These are phyloP conservation scores for Brachylomia viminalis DNA, from an alignment of 2,888 invertebrate genomes.

Conservation along the genomic window DNA sequence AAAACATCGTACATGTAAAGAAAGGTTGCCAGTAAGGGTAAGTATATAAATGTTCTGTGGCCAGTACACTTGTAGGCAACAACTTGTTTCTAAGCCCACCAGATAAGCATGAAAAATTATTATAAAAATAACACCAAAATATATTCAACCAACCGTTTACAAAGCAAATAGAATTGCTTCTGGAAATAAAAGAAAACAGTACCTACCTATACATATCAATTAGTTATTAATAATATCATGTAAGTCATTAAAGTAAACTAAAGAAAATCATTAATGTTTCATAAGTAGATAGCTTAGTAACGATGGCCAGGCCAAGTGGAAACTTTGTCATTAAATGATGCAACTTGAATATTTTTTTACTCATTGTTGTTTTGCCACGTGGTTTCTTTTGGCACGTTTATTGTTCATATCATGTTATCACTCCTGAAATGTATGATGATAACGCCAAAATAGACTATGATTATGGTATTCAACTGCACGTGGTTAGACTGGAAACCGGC, in stretches of 20 bases:
- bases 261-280: slow-evolving; percentile 12
- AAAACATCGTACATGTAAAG: slow-evolving; percentile 5
- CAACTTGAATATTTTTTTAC: slow-evolving; percentile 31
- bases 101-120: slow-evolving; percentile 22
- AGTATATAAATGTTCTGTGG: too few relatives aligned
- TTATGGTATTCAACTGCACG: not conserved
- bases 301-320: not conserved
- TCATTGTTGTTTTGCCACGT: slow-evolving; percentile 30
- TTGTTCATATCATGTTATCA: slow-evolving; percentile 26
- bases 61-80: slow-evolving; percentile 11
- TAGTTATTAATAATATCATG: slow-evolving; percentile 21
- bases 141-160: slow-evolving; percentile 35
- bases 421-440: slow-evolving; percentile 11
- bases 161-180: slow-evolving; percentile 46
- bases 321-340: slow-evolving; percentile 36
- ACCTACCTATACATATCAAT: slow-evolving; percentile 27
- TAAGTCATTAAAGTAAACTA: slow-evolving; percentile 33
- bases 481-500: not conserved
- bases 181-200: slow-evolving; percentile 41
- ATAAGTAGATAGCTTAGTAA: not conserved
- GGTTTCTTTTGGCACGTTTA: slow-evolving; percentile 30
- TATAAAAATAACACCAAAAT: slow-evolving; percentile 30
- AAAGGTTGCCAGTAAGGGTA: not conserved
- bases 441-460: not conserved
- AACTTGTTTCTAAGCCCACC: slow-evolving; percentile 14